Base-by-base conservation (phyloP, 2,888 invertebrate species). In the Eristalinus sepulchralis region DNA sequence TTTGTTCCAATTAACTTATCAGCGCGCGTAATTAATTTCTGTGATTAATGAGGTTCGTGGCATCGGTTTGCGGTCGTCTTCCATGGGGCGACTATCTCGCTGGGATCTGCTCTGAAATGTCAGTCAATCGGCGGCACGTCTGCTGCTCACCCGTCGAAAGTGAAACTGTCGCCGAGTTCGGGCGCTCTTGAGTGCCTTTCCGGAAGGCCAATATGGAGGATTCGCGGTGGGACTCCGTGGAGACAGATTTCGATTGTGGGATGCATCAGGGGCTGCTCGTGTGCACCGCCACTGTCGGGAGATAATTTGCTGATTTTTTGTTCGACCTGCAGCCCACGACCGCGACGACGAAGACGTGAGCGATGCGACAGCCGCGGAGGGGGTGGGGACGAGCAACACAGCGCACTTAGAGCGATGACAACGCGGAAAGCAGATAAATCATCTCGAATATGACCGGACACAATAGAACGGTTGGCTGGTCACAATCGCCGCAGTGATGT, bases 271-370 rank as follows among this genome's bases (percentile, higher is more conserved):
- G 31, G 20, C 22, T 68, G 33, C 22, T 79, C 53, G 20, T 57
- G 22, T 13, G 27, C 10, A n/a, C 36, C 34, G 47, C 34, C 47
- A 76, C 76, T 72, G 34, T 59, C 24, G n/a, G 36, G 67, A 81
- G 84, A 68, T 85, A 81, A 85, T 85, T 85, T 81, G 67, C 68
- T 81, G 81, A 85, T 85, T 85, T 85, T 81, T 81, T 70, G 63
- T 72, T 72, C 81, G 81, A 81, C 77, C 81, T 81, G 84, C 47
- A 47, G 67, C 67, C 71, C 84, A 76, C 81, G 73, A 80, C 73
- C n/a, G 62, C 60, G 62, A 62, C 68, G n/a, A 20, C 62, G 39
- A 60, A 24, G 27, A 39, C 53, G 31, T 36, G 17, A 47, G 47
- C 17, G 47, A 47, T 8, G 17, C 47, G 47, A 47, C 47, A 17